Percentiles rank a stretch among this genome's conserved stretches.
Conservation (phyloP, 2,888 invertebrate species). For the Auanema freiburgensis region DNA sequence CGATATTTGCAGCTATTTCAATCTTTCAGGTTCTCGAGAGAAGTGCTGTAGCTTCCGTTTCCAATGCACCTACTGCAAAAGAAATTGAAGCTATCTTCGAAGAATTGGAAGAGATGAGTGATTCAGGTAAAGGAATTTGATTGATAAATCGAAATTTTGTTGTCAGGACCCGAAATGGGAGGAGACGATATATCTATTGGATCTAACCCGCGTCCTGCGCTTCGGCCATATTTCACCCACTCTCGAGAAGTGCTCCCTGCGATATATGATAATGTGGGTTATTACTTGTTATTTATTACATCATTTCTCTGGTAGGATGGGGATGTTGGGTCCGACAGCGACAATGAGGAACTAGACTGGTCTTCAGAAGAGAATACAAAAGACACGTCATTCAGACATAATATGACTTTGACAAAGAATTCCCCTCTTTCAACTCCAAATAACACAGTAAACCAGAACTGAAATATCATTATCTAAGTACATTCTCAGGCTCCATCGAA, state of each 20-base stretch:
- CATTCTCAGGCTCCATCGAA: constrained; percentile 7
- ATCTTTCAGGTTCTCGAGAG: not conserved
- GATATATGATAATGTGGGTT: constrained; percentile 24
- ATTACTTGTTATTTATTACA: not conserved
- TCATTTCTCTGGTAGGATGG: constrained; percentile 11
- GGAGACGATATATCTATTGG: constrained; percentile 55
- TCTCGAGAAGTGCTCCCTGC: constrained; percentile 27
- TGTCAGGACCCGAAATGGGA: constrained; percentile 29
- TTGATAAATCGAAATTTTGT: not conserved
- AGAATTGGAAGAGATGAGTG: constrained; percentile 91
- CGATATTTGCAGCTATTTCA: not conserved
- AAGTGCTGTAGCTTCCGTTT: constrained; percentile 26
- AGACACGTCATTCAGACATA: not conserved
- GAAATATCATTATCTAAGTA: not conserved
- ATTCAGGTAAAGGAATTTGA: constrained; percentile 74
- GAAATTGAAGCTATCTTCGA: constrained; percentile 71
- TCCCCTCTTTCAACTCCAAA: too few relatives aligned
- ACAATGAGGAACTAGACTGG: constrained; percentile 25
- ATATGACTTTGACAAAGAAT: too few relatives aligned
- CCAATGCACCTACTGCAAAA: constrained; percentile 45
- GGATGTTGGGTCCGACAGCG: constrained; percentile 18
- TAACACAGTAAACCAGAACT: not conserved
- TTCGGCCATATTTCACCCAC: constrained; percentile 47
- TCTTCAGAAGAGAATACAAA: constrained; percentile 22
- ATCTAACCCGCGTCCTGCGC: constrained; percentile 57